A percentile compares a stretch with the other conserved stretches of the same genome.
Evolutionary conservation across 2,888 invertebrate genomes (phyloP).

Genomic region (Thereva unica): DNA sequence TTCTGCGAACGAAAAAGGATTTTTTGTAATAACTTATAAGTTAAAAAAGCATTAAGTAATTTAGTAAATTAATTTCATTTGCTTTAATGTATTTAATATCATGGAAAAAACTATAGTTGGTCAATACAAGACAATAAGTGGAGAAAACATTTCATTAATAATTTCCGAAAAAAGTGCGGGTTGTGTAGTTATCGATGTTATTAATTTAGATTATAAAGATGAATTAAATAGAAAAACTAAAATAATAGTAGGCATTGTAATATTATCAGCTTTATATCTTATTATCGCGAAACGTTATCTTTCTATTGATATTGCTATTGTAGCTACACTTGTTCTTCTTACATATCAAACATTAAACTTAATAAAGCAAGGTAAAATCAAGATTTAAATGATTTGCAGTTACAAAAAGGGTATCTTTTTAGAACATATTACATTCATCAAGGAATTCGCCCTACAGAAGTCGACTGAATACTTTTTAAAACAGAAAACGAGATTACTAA

Average conservation of each 20-base stretch:
- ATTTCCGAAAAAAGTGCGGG: conserved; percentile 38
- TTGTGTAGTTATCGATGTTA: conserved; percentile 43
- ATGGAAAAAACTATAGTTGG: no score
- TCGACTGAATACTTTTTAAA: conserved; percentile 52
- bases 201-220: conserved; percentile 39
- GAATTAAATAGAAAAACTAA: conserved; percentile 38
- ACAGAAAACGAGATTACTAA: conserved; percentile 49
- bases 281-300: background rate
- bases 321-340: background rate
- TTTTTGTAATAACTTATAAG: no score
- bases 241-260: background rate
- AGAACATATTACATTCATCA: conserved; percentile 52
- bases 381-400: background rate
- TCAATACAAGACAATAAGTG: conserved; percentile 26
- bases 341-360: conserved; percentile 8
- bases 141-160: conserved; percentile 34
- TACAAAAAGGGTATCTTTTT: conserved; percentile 16
- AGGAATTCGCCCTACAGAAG: conserved; percentile 55
- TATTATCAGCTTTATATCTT: background rate
- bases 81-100: no score
- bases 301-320: background rate
- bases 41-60: no score
- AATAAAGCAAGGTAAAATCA: conserved; percentile 14
- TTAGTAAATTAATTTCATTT: no score
- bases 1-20: no score